A percentile compares a stretch with the other conserved stretches of the same genome.
Conservation (phyloP, 2,888 invertebrate genomes). For the Orthosia cruda region DNA sequence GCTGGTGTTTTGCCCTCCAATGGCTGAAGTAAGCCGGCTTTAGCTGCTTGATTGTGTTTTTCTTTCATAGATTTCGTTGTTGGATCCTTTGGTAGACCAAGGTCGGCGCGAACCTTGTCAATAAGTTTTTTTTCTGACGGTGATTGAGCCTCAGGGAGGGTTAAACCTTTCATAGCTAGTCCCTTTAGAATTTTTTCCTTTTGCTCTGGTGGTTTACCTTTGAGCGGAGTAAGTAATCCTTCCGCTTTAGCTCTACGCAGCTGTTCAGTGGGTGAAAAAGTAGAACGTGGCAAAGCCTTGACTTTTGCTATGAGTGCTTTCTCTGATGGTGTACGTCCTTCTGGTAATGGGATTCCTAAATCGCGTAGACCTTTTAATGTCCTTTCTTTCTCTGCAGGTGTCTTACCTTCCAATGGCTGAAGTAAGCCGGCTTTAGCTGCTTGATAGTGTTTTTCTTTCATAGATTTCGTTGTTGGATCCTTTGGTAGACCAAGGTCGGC, state of each 20-base stretch:
- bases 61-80: constrained; percentile 58
- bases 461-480: constrained; percentile 17
- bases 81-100: constrained; percentile 71
- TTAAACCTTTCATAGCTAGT: constrained; percentile 55
- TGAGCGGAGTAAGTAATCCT: constrained; percentile 28
- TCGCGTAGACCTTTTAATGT: constrained; percentile 63
- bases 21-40: constrained; percentile 50
- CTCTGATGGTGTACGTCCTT: constrained; percentile 63
- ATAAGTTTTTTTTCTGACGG: constrained; percentile 69
- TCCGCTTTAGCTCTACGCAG: constrained; percentile 56
- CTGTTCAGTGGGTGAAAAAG: constrained; percentile 47
- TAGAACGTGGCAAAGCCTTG: constrained; percentile 47
- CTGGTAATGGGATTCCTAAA: constrained; percentile 39
- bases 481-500: constrained; percentile 29
- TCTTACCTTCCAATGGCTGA: constrained; percentile 3
- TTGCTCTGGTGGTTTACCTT: constrained; percentile 67
- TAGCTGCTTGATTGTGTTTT: constrained; percentile 65
- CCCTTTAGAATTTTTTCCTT: constrained; percentile 70
- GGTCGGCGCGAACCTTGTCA: constrained; percentile 66
- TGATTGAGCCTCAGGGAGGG: constrained; percentile 69
- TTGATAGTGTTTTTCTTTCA: constrained; percentile 26
- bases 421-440: constrained; percentile 2
- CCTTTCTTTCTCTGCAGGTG: constrained; percentile 64
- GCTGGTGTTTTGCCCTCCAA: constrained; percentile 23
- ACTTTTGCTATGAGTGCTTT: constrained; percentile 64